Evolutionary conservation across 2,797 vertebrate species (phyloP), one percentile per base, ranked within the genome.

Genomic region (Atherinosoma microstoma): DNA sequence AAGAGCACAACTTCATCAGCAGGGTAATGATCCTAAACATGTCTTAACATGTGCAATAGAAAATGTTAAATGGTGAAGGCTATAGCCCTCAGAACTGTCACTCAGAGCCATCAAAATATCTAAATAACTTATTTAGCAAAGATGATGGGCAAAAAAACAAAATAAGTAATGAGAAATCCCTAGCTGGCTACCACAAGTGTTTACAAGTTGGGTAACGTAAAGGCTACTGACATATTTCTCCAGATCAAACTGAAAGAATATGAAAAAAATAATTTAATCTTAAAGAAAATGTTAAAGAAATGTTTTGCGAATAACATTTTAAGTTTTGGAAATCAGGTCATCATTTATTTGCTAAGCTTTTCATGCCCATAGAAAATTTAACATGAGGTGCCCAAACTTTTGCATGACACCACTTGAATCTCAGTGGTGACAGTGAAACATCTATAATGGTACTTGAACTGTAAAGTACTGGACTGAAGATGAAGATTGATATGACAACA

Each of bases 401-500:
- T 42, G 20, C 0, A 15, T 5, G 36, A 10, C 35, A 40, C 24
- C 22, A 49, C 45, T 8, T 27, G 35, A 36, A 47, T 58, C 11
- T 24, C 15, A 68, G 4, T 6, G 20, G 12, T 22, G 18, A 16
- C 3, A 16, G 13, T 16, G 18, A 8, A n/a, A n/a, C 4, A 7
- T 20, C 42, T 45, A 8, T 45, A 45, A 47, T 47, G 20, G 45
- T n/a, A n/a, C 45, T 47, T 47, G 45, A 47, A 47, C 45, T 47
- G 45, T n/a, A 47, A n/a, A 47, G 12, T 20, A 22, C 6, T 59
- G 22, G 24, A 30, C 12, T 22, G 51, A 56, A 1, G 1, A 67
- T 24, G 53, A 58, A 20, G 64, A 78, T 72, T 53, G 1, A 27
- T 5, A 54, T 64, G 27, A 67, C 38, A 79, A 24, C 32, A 67